phyloP scores from a whole-genome alignment of 2,888 invertebrate species.

The Cheilosia scutellata region DNA sequence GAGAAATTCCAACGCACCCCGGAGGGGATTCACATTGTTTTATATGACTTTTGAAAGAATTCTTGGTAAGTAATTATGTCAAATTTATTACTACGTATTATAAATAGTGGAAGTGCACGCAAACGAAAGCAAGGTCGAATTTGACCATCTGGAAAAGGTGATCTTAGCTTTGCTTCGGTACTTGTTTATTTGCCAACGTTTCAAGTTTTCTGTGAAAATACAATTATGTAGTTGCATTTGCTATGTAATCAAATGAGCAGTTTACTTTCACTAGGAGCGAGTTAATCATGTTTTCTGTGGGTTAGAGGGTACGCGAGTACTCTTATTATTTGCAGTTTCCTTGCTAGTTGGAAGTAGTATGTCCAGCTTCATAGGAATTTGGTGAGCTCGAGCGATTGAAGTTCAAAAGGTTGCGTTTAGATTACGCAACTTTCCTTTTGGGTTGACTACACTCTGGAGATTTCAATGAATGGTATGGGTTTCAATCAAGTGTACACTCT shows the following conservation, averaged over 20 bases:
- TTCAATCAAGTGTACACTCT: too few species aligned
- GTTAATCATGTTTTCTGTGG: neutral
- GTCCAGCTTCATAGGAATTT: too few species aligned
- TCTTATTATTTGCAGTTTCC: too few species aligned
- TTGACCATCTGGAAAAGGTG: neutral
- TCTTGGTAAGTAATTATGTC: constrained; percentile 88
- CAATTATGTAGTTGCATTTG: neutral
- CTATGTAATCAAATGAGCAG: neutral
- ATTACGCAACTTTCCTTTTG: too few species aligned
- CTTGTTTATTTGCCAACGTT: neutral
- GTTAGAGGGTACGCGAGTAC: neutral
- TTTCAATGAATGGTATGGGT: too few species aligned
- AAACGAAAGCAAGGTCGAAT: neutral
- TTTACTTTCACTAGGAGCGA: neutral
- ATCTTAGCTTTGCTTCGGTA: neutral
- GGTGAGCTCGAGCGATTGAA: too few species aligned
- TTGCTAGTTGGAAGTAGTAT: too few species aligned
- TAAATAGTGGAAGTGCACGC: neutral
- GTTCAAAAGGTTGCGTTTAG: too few species aligned
- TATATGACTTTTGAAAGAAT: constrained; percentile 98
- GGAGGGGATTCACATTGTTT: constrained; percentile 86
- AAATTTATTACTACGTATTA: neutral
- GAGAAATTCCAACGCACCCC: constrained; percentile 82
- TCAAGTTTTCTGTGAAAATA: neutral
- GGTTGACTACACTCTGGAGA: too few species aligned